Base-by-base conservation (phyloP, 1,140 invertebrate species). In the Ruditapes philippinarum region DNA sequence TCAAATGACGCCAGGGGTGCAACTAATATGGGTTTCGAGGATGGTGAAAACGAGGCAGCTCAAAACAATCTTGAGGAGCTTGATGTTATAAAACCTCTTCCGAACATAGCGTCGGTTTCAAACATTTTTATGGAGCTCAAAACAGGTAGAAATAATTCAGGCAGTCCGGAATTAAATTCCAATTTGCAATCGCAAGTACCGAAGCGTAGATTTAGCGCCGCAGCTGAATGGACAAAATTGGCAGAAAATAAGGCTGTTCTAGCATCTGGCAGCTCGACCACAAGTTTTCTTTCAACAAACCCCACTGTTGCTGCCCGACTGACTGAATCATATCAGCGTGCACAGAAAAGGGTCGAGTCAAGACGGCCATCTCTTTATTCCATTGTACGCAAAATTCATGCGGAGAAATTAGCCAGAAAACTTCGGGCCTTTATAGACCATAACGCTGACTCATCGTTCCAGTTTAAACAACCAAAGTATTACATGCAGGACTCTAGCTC, bases 241-340 rank as follows among this genome's bases (percentile, higher is more conserved):
- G 33, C 79, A 19, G 51, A 28, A 12, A 62, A 40, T 40, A 40
- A 54, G 3, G 28, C 1, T 25, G 19, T 65, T 9, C 19, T 81
- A n/a, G 17, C 12, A 4, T 78, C 74, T 11, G 22, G 22, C 7
- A 33, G 31, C 1, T 22, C 12, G 14, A 65, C 49, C 25, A 25
- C 79, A 33, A 81, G 51, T 42, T 9, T 81, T 45, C 25, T 81
- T 38, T 19, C 14, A n/a, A 81, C 79, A 65, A 81, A 81, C 19
- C 54, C 79, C 1, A 25, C 22, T 2, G 36, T 81, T 1, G 79
- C 79, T 17, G 60, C 54, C 17, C 19, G 36, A 19, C n/a, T 81
- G 14, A 62, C 60, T 5, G 22, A 65, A 31, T 81, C 79, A n/a
- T 81, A 81, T 22, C 14, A 62, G 22, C 22, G 79, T 28, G 79